These are phyloP conservation scores for Drosophila ogumai DNA, from an alignment of 1,140 invertebrate genomes.

Conservation along the genomic window DNA sequence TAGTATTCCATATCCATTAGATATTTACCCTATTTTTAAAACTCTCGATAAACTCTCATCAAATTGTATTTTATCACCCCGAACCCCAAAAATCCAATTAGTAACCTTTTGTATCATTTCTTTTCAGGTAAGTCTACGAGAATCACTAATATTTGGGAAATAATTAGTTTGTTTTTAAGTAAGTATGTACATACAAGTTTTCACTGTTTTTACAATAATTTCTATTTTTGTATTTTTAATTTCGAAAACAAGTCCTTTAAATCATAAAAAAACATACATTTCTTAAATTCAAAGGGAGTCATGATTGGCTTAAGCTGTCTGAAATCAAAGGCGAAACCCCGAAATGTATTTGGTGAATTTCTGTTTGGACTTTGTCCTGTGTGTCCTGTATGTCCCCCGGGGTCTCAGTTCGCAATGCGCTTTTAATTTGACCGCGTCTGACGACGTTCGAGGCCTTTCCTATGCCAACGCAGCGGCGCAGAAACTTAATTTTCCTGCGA, in stretches of 20 bases:
- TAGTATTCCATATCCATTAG: neutral
- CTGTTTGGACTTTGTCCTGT: neutral
- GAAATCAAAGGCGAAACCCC: neutral
- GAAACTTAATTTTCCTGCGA: conserved; percentile 71
- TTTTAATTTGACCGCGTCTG: conserved; percentile 76
- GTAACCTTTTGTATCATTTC: neutral
- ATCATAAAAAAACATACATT: neutral
- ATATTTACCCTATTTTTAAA: neutral
- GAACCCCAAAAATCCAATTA: too few relatives aligned
- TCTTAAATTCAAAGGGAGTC: too few relatives aligned
- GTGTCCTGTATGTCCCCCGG: conserved; percentile 5
- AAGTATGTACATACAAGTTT: neutral
- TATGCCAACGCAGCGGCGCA: conserved; percentile 69
- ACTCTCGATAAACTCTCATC: too few relatives aligned
- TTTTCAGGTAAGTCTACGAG: neutral
- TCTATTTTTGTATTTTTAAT: too few relatives aligned
- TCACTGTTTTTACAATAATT: neutral
- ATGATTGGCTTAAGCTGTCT: neutral
- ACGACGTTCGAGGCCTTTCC: conserved; percentile 55
- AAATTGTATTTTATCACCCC: neutral
- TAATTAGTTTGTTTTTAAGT: neutral
- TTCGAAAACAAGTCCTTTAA: neutral
- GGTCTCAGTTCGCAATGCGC: conserved; percentile 48
- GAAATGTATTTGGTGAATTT: too few relatives aligned
- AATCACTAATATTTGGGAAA: neutral